A percentile compares a stretch with the other conserved stretches of the same genome.
Evolutionary conservation across 2,797 vertebrate genomes (phyloP).

Genomic region (Fringilla coelebs): DNA sequence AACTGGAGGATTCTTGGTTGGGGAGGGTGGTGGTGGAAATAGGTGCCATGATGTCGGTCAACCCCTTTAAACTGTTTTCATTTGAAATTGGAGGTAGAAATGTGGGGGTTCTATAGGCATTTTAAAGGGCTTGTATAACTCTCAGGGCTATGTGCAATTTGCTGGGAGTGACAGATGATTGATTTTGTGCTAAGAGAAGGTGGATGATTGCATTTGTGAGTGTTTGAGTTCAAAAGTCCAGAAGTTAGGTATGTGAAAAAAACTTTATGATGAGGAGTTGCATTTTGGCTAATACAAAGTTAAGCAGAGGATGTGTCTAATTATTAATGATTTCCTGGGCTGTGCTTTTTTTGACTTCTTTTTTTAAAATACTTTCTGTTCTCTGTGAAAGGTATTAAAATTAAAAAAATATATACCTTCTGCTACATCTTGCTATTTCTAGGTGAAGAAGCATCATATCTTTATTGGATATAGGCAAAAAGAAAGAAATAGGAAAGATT

Average conservation of each 20-base stretch:
- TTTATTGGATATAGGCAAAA: neutral
- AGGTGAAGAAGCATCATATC: accelerated
- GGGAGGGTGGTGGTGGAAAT: neutral
- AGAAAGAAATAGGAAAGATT: neutral
- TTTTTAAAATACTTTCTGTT: neutral
- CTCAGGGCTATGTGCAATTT: neutral
- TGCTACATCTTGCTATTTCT: neutral
- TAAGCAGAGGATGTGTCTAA: neutral
- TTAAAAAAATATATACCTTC: neutral
- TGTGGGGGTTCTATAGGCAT: neutral
- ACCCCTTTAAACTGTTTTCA: neutral
- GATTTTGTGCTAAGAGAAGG: neutral
- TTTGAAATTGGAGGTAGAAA: neutral
- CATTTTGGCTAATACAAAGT: neutral
- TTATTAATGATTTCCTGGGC: neutral
- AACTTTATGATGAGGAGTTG: neutral
- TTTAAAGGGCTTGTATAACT: neutral
- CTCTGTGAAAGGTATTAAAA: neutral
- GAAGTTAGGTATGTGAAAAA: neutral
- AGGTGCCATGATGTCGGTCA: neutral
- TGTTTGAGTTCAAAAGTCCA: neutral
- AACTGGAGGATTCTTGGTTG: neutral
- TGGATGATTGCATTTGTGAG: neutral
- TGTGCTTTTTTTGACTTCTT: neutral
- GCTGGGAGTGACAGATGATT: neutral